Percentiles rank a stretch among this genome's conserved stretches.
phyloP scores from a whole-genome alignment of 2,797 vertebrate species.

The Typhlichthys subterraneus region DNA sequence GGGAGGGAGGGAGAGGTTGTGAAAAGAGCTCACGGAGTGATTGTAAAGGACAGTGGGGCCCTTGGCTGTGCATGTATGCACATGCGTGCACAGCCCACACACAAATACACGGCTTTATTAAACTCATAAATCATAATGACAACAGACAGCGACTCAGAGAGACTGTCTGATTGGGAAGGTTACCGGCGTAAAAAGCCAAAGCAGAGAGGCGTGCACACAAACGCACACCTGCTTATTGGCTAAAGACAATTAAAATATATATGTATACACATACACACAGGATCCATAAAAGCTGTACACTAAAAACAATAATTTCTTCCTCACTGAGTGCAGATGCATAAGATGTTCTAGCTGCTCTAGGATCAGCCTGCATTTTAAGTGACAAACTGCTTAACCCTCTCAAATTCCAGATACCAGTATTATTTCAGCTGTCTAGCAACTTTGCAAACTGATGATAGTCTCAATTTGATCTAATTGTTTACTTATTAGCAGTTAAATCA shows the following conservation, averaged over 20 bases:
- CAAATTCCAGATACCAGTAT: no score
- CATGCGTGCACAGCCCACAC: conserved; percentile 23
- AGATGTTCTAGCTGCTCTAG: no score
- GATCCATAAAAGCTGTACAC: conserved; percentile 8
- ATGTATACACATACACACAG: conserved; percentile 8
- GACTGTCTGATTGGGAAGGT: conserved; percentile 71
- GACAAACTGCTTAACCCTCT: no score
- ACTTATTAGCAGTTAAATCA: no score
- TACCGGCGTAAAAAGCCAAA: conserved; percentile 60
- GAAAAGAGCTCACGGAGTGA: conserved; percentile 69
- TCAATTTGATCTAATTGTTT: no score
- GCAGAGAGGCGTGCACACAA: conserved; percentile 17
- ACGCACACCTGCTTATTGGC: conserved; percentile 28
- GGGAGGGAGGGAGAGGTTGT: conserved; percentile 60
- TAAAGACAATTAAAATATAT: conserved; percentile 34
- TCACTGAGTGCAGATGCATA: neutral
- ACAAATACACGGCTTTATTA: conserved; percentile 64
- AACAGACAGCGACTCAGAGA: conserved; percentile 69
- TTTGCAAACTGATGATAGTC: no score
- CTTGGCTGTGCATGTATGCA: conserved; percentile 58
- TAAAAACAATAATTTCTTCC: conserved; percentile 8
- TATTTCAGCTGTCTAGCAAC: no score
- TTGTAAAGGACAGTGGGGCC: conserved; percentile 75
- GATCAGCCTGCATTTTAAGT: neutral
- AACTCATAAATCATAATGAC: conserved; percentile 76